A percentile compares a stretch with the other conserved stretches of the same genome.
These are phyloP conservation scores for Chalcis sispes DNA, from an alignment of 2,888 invertebrate species.

Conservation along the genomic window DNA sequence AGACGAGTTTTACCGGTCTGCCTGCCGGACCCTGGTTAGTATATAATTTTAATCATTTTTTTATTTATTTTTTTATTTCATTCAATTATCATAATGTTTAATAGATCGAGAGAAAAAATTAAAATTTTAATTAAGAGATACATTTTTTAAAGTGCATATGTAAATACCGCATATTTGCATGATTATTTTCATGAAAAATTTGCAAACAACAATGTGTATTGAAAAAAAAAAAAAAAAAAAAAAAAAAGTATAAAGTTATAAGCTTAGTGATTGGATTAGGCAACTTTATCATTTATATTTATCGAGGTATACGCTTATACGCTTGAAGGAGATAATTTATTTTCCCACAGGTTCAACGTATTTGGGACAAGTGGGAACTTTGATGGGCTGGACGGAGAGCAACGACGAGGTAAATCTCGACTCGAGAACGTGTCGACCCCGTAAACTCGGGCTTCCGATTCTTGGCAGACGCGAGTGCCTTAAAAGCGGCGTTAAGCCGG, in stretches of 20 bases:
- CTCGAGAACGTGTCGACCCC: conserved; percentile 76
- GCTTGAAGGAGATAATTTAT: not conserved
- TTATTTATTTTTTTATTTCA: not conserved
- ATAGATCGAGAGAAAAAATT: too few relatives aligned
- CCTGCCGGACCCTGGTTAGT: conserved; percentile 77
- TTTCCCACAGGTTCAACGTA: conserved; percentile 73
- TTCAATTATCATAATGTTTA: not conserved
- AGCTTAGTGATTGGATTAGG: not conserved
- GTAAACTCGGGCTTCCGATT: conserved; percentile 78
- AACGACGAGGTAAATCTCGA: conserved; percentile 59
- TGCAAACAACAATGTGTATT: too few relatives aligned
- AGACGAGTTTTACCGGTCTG: conserved; percentile 79
- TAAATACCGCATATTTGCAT: too few relatives aligned
- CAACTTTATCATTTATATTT: not conserved
- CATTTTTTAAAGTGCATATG: too few relatives aligned
- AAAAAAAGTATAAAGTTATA: not conserved
- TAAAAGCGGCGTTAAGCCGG: conserved; percentile 69
- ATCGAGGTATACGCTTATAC: not conserved
- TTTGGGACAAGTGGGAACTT: conserved; percentile 78
- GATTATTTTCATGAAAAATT: too few relatives aligned
- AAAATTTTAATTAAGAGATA: too few relatives aligned
- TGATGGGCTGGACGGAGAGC: conserved; percentile 76
- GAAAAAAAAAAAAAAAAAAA: not conserved
- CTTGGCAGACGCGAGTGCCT: conserved; percentile 76
- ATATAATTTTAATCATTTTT: not conserved